Evolutionary conservation across 2,797 vertebrate species (phyloP).

Genomic region (Oceanodroma leucorhoa): DNA sequence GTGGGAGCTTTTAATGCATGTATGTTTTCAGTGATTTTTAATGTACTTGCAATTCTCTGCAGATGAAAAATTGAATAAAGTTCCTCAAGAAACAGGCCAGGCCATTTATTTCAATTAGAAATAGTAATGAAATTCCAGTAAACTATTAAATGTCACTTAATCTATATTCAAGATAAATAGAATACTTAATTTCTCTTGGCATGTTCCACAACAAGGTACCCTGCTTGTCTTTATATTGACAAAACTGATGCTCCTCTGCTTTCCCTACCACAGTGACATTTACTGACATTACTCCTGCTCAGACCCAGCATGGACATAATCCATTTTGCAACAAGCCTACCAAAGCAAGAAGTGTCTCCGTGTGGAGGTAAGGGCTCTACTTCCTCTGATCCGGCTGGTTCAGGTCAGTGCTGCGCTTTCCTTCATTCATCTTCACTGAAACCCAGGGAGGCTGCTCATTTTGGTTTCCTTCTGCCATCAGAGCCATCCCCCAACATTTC

Average conservation of each 20-base stretch:
- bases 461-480: neutral
- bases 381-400: neutral
- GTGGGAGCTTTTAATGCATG: neutral
- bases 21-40: conserved; percentile 24
- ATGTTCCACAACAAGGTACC: conserved; percentile 4
- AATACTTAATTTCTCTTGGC: conserved; percentile 57
- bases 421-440: neutral
- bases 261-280: conserved; percentile 2
- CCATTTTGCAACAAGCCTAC: neutral
- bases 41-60: conserved; percentile 40
- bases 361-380: neutral
- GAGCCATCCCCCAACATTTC: neutral
- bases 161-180: conserved; percentile 63
- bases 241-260: neutral
- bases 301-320: neutral
- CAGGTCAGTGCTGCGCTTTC: neutral
- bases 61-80: conserved; percentile 46
- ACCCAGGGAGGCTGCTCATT: rapidly evolving
- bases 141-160: conserved; percentile 74
- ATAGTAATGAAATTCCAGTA: conserved; percentile 72
- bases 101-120: conserved; percentile 74
- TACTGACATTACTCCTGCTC: neutral
- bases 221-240: conserved; percentile 44
- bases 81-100: conserved; percentile 48
- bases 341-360: neutral